Evolutionary conservation across 2,888 invertebrate genomes (phyloP).

Genomic region (Agrenia bidenticulata): DNA sequence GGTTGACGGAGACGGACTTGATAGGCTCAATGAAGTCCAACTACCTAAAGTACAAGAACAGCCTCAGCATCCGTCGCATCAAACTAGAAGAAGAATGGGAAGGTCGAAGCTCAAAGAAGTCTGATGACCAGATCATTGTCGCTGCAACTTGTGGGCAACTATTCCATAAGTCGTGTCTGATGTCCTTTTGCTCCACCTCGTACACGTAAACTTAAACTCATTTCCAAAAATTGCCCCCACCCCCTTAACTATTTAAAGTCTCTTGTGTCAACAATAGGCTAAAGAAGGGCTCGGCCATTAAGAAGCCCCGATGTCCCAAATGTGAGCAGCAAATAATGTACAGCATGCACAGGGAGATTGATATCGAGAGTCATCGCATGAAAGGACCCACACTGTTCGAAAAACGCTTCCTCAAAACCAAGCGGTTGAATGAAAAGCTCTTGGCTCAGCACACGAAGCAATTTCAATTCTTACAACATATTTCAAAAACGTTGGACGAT

Average conservation of each 20-base stretch:
- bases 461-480: too few relatives aligned
- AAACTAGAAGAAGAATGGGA: conserved; percentile 24
- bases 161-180: conserved; percentile 25
- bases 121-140: conserved; percentile 17
- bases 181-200: conserved; percentile 18
- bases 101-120: not conserved
- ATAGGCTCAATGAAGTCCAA: not conserved
- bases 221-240: not conserved
- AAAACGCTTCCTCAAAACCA: not conserved
- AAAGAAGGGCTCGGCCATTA: too few relatives aligned
- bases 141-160: conserved; percentile 28
- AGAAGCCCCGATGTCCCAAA: conserved; percentile 11
- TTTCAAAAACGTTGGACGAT: too few relatives aligned
- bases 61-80: not conserved
- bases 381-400: not conserved
- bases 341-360: not conserved
- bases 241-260: too few relatives aligned
- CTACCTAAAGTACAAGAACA: not conserved
- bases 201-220: conserved; percentile 7
- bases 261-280: too few relatives aligned
- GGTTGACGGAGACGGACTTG: not conserved
- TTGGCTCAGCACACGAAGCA: too few relatives aligned
- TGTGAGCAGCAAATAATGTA: not conserved
- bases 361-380: not conserved
- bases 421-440: not conserved